phyloP scores from a whole-genome alignment of 2,888 invertebrate genomes.

The Drosophila rubida region DNA sequence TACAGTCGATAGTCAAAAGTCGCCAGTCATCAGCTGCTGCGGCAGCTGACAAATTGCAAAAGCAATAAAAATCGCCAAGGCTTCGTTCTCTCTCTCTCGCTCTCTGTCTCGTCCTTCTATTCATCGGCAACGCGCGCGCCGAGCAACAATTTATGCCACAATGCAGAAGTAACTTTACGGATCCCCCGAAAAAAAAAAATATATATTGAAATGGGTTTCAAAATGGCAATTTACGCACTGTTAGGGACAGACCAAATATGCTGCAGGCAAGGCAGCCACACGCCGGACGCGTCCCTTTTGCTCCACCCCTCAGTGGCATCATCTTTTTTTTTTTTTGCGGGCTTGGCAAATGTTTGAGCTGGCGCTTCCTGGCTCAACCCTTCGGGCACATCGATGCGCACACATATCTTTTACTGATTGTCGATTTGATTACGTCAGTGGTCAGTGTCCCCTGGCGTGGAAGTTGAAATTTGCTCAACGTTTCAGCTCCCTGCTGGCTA shows the following conservation, averaged over 20 bases:
- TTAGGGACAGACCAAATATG: constrained; percentile 65
- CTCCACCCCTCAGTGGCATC: background rate
- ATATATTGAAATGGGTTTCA: constrained; percentile 75
- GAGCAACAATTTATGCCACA: constrained; percentile 40
- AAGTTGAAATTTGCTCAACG: constrained; percentile 43
- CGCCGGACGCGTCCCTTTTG: constrained; percentile 40
- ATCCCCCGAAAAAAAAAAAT: constrained; percentile 10
- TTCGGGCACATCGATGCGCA: constrained; percentile 67
- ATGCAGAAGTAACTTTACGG: constrained; percentile 42
- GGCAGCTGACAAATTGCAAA: constrained; percentile 50
- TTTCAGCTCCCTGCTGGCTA: constrained; percentile 18
- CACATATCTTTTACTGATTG: constrained; percentile 73
- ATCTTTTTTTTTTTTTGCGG: background rate
- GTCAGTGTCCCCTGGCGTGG: constrained; percentile 65
- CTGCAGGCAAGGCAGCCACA: constrained; percentile 64
- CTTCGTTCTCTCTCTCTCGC: background rate
- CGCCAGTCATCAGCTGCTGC: constrained; percentile 36
- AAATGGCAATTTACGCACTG: constrained; percentile 80
- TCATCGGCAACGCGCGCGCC: background rate
- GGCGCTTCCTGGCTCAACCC: constrained; percentile 42
- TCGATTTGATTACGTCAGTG: constrained; percentile 78
- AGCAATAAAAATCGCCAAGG: constrained; percentile 61
- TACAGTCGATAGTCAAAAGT: constrained; percentile 40
- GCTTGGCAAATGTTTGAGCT: constrained; percentile 39
- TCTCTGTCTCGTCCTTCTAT: background rate